phyloP scores from a whole-genome alignment of 53 echinoderm and acorn worm genomes.

The Echinometra lucunter region DNA sequence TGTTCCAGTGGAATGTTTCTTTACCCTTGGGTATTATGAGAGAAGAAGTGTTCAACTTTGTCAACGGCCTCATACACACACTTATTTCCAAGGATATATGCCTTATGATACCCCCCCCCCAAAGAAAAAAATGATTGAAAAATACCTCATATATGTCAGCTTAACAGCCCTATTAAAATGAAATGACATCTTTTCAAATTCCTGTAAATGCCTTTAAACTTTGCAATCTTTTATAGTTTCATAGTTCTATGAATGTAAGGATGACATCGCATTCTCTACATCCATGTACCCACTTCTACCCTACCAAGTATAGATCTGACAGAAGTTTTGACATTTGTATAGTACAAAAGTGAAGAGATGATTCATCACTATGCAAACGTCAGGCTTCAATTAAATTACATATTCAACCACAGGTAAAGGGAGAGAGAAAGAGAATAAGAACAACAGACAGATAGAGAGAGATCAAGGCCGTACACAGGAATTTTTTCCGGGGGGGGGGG shows the following conservation, averaged over 20 bases:
- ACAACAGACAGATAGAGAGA: too few species aligned
- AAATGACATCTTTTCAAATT: not conserved
- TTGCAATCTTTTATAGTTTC: not conserved
- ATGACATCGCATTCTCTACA: not conserved
- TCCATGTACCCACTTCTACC: not conserved
- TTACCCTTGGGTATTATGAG: too few species aligned
- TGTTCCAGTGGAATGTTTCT: not conserved
- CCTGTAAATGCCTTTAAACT: not conserved
- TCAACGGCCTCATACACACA: not conserved
- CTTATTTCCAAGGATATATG: too few species aligned
- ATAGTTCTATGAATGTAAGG: not conserved
- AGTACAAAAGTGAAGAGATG: not conserved
- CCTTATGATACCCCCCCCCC: too few species aligned
- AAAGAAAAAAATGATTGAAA: too few species aligned
- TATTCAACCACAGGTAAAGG: not conserved
- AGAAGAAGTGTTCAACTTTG: not conserved
- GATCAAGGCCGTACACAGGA: too few species aligned
- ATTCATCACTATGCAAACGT: not conserved
- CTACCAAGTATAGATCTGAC: not conserved
- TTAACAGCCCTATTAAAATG: not conserved
- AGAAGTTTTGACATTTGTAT: not conserved
- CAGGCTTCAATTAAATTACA: constrained; percentile 19
- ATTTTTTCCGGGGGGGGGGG: too few species aligned
- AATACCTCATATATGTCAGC: not conserved
- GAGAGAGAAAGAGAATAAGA: too few species aligned